phyloP scores from a whole-genome alignment of 1,140 invertebrate genomes.

The Platorchestia sp. region DNA sequence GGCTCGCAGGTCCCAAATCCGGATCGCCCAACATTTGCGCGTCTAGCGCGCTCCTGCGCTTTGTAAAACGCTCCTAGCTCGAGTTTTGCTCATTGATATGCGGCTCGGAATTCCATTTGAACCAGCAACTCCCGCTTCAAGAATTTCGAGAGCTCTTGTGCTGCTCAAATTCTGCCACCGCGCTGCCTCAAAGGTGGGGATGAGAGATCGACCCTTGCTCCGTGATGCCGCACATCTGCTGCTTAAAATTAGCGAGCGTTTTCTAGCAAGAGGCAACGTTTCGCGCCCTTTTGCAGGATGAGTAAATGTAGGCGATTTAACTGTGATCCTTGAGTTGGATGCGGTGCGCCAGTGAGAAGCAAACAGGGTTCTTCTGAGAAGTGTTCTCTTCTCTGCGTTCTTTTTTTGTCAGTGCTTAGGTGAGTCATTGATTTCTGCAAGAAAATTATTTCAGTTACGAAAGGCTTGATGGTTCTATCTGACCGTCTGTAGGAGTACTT shows the following conservation, averaged over 20 bases:
- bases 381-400: no score
- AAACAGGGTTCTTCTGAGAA: not conserved
- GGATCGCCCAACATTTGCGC: not conserved
- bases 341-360: not conserved
- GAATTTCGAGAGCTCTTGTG: conserved; percentile 43
- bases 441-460: not conserved
- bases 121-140: conserved; percentile 8
- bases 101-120: conserved; percentile 21
- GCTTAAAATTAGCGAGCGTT: not conserved
- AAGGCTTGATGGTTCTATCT: not conserved
- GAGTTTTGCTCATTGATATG: conserved; percentile 36
- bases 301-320: not conserved
- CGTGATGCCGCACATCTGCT: not conserved
- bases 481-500: not conserved
- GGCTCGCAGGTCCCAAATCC: not conserved
- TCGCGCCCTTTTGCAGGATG: not conserved
- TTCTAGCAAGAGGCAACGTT: not conserved
- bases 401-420: no score
- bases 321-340: not conserved
- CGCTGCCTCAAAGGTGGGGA: not conserved
- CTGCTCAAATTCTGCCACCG: conserved; percentile 5
- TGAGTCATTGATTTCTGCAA: no score
- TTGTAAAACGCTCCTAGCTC: conserved; percentile 5
- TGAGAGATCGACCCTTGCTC: not conserved
- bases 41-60: not conserved